Evolutionary conservation across 2,797 vertebrate species (phyloP).

Genomic region (Parauchenoglanis punctatus): DNA sequence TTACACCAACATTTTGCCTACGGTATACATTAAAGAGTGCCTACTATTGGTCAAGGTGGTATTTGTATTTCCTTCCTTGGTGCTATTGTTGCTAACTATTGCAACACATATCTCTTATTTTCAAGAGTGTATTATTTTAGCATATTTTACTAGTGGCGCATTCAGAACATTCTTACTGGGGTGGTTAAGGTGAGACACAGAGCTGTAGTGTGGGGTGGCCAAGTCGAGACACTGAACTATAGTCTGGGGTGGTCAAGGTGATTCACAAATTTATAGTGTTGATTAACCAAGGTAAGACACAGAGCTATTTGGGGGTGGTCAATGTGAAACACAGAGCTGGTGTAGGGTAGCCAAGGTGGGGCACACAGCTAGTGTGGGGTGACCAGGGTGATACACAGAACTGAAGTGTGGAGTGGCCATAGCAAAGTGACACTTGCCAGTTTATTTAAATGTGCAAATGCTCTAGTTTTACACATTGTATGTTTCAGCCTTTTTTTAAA

Average conservation of each 20-base stretch:
- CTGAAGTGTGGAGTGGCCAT: background rate
- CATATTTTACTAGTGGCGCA: background rate
- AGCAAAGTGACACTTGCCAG: background rate
- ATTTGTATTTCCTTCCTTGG: background rate
- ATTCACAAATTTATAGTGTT: background rate
- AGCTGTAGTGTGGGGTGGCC: background rate
- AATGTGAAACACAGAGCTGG: background rate
- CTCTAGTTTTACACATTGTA: background rate
- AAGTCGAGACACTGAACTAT: background rate
- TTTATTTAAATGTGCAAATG: background rate
- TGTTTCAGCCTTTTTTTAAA: background rate
- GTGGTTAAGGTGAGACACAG: background rate
- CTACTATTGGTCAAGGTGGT: constrained; percentile 5
- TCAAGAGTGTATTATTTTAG: background rate
- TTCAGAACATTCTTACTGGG: background rate
- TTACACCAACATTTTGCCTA: background rate
- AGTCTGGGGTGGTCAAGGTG: background rate
- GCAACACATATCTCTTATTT: background rate
- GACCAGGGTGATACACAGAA: background rate
- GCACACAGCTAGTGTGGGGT: background rate
- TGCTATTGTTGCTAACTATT: constrained; percentile 5
- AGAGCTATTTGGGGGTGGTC: background rate
- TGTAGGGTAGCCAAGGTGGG: background rate
- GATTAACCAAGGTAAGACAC: background rate
- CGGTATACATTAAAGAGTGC: background rate